phyloP scores from a whole-genome alignment of 2,797 vertebrate genomes.

The Ceryle rudis region DNA sequence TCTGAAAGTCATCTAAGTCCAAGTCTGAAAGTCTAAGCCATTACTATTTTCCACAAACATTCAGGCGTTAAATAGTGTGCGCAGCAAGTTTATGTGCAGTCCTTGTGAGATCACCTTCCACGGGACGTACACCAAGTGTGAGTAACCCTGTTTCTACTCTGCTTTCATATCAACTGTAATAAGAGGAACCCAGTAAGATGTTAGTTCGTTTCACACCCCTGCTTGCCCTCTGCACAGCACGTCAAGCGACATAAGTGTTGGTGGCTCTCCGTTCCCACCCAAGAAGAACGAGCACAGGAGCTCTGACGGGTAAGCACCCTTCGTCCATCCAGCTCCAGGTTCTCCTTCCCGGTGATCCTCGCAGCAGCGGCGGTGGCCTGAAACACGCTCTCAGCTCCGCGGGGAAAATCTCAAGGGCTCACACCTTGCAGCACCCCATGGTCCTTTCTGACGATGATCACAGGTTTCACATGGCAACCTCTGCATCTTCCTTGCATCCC shows the following conservation, averaged over 20 bases:
- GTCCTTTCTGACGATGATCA: fast-evolving
- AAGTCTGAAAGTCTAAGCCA: background rate
- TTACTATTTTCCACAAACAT: background rate
- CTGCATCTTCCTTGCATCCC: background rate
- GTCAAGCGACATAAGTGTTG: fast-evolving
- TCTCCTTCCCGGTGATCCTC: background rate
- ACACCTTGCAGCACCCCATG: fast-evolving
- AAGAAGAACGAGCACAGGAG: background rate
- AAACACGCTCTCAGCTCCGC: background rate
- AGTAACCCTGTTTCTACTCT: background rate
- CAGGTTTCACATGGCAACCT: background rate
- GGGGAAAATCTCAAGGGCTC: background rate
- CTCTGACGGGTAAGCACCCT: background rate
- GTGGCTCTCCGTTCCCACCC: background rate
- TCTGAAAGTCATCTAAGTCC: background rate
- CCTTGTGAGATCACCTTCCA: background rate
- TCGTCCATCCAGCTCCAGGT: background rate
- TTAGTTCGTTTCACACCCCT: background rate
- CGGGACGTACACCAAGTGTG: background rate
- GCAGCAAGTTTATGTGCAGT: background rate
- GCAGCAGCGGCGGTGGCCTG: background rate
- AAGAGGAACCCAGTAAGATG: fast-evolving
- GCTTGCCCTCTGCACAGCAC: fast-evolving
- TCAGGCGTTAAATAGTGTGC: fast-evolving
- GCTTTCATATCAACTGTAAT: fast-evolving